A percentile compares a stretch with the other conserved stretches of the same genome.
Evolutionary conservation across 2,113 vertebrate genomes (phyloP).

Genomic region (Gymnarchus niloticus): DNA sequence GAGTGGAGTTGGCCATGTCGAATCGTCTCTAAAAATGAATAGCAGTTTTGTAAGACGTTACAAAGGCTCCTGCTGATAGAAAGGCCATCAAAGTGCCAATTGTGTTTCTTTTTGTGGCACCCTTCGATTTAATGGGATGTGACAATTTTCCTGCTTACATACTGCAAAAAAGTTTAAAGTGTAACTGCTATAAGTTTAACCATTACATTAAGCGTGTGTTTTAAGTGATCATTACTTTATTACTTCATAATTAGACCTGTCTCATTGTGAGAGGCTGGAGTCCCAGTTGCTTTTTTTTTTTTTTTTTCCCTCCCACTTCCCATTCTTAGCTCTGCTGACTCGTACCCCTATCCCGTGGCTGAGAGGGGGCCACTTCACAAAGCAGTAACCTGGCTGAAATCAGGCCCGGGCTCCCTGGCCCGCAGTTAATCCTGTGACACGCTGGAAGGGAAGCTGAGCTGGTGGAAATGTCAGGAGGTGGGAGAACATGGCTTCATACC

Average conservation of each 20-base stretch:
- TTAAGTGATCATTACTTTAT: neutral
- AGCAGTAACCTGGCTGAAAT: neutral
- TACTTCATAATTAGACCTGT: neutral
- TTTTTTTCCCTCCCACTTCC: neutral
- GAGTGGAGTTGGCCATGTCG: slow-evolving; percentile 57
- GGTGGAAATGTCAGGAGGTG: neutral
- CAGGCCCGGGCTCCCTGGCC: neutral
- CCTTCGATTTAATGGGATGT: slow-evolving; percentile 32
- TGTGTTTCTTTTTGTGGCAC: slow-evolving; percentile 29
- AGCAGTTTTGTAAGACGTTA: slow-evolving; percentile 52
- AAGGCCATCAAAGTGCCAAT: slow-evolving; percentile 51
- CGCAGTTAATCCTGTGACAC: slow-evolving; percentile 13
- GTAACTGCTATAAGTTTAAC: neutral
- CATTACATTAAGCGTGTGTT: neutral
- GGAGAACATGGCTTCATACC: slow-evolving; percentile 13
- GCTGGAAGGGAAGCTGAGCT: neutral
- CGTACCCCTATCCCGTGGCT: neutral
- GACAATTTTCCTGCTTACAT: neutral
- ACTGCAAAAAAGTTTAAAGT: neutral
- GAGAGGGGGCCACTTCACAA: neutral
- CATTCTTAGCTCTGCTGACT: neutral
- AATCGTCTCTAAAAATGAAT: slow-evolving; percentile 63
- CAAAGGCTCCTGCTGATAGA: slow-evolving; percentile 52
- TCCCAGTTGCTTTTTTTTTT: neutral
- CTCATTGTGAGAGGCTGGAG: neutral